These are phyloP conservation scores for Siphlonurus alternatus DNA, from an alignment of 2,888 invertebrate genomes.

Conservation along the genomic window DNA sequence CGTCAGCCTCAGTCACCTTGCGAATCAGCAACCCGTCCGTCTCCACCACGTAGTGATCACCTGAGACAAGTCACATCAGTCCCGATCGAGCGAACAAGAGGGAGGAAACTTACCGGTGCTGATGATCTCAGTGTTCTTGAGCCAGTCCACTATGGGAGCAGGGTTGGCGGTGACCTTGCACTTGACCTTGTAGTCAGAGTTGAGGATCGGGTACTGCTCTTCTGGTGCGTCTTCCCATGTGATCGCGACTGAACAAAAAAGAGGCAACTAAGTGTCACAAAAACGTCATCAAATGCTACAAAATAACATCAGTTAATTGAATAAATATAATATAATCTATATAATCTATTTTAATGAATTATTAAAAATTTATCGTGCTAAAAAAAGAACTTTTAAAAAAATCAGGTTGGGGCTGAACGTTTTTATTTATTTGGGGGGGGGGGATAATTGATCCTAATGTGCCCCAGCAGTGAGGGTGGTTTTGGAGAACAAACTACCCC, in stretches of 20 bases:
- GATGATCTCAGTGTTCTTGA: conserved; percentile 55
- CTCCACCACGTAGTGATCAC: conserved; percentile 54
- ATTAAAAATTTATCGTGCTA: neutral
- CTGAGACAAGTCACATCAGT: conserved; percentile 18
- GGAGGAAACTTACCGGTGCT: conserved; percentile 30
- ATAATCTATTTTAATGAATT: neutral
- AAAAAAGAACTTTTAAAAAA: neutral
- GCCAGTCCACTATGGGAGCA: conserved; percentile 71
- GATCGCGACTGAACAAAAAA: conserved; percentile 49
- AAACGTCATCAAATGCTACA: neutral
- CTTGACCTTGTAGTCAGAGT: conserved; percentile 55
- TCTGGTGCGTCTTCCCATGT: conserved; percentile 73
- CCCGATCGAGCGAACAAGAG: too few species aligned
- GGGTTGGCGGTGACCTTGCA: conserved; percentile 77
- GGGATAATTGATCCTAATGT: too few species aligned
- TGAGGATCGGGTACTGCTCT: conserved; percentile 64
- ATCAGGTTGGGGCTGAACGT: too few species aligned
- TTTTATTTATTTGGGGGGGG: too few species aligned
- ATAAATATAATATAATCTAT: too few species aligned
- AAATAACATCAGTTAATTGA: neutral
- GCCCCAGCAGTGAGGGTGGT: too few species aligned
- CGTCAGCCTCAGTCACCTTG: conserved; percentile 62
- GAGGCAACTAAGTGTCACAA: conserved; percentile 1
- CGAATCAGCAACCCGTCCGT: conserved; percentile 59
- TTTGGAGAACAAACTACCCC: too few species aligned